These are phyloP conservation scores for Hyperoplus lanceolatus DNA, from an alignment of 2,797 vertebrate species.

Conservation along the genomic window DNA sequence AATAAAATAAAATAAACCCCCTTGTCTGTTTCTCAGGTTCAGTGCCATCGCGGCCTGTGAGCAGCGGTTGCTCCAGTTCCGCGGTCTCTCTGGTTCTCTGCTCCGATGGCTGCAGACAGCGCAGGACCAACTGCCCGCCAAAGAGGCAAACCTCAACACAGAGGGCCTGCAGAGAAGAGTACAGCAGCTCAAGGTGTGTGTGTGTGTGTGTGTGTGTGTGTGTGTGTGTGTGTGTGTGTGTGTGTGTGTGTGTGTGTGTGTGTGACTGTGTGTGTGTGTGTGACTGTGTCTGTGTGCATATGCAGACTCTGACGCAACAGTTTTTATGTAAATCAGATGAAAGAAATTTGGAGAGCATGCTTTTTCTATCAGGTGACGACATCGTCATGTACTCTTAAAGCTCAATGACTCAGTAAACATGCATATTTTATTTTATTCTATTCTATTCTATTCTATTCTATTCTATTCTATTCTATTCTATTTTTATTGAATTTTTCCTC, in stretches of 20 bases:
- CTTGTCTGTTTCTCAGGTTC: slow-evolving; percentile 81
- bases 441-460: too few species aligned
- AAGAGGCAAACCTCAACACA: slow-evolving; percentile 88
- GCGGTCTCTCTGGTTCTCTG: slow-evolving; percentile 87
- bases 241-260: slow-evolving; percentile 72
- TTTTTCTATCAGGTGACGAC: background rate
- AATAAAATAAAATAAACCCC: background rate
- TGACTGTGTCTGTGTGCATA: background rate
- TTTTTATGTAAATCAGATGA: background rate
- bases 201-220: background rate
- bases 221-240: background rate
- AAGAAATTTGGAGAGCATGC: background rate
- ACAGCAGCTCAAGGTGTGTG: slow-evolving; percentile 90
- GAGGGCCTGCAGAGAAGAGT: slow-evolving; percentile 90
- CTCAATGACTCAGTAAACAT: background rate
- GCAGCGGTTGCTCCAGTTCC: slow-evolving; percentile 91
- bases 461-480: too few species aligned
- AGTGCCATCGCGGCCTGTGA: slow-evolving; percentile 91
- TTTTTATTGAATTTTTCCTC: background rate
- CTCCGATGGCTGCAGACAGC: slow-evolving; percentile 93
- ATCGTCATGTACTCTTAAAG: background rate
- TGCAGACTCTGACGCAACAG: background rate
- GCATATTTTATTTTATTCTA: too few species aligned
- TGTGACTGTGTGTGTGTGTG: background rate
- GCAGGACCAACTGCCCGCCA: slow-evolving; percentile 88